Base-by-base conservation (phyloP, 1,140 invertebrate species). In the Armadillidium nasatum region DNA sequence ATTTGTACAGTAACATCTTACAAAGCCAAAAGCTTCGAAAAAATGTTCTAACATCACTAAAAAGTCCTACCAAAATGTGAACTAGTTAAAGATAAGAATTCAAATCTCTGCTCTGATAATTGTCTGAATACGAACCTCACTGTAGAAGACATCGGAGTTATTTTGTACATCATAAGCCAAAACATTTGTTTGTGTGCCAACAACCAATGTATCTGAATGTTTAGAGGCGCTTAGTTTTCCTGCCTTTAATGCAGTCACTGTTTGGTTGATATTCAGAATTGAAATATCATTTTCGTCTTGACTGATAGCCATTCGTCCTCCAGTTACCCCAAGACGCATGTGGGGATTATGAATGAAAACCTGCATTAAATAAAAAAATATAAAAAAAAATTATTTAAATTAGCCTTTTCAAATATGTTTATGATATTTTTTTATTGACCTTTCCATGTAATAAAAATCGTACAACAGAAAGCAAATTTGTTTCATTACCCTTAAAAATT, bases 91-190 rank as follows among this genome's bases (percentile, higher is more conserved):
- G 9, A 67, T 9, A 67, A 15, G 0, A 67, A 19, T 0, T 11
- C 0, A 33, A 33, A 33, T 3, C 13, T 10, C 66, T 15, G 13
- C 13, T 0, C 7, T 10, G 23, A 23, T 67, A 9, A 21, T 23
- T 67, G 1, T 33, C 2, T 0, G n/a, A 72, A 6, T 44, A 33
- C 44, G 50, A 45, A 77, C 84, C 83, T 97, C 94, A 87, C 93
- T 94, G 83, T 93, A 96, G 85, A 97, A 97, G 2, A 96, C 83
- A 86, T 97, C 95, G 19, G 89, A 89, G 85, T 97, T 97, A 78
- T 95, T 93, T 82, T 95, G 91, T 15, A 97, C 91, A 86, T 96
- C 92, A 85, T 96, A 97, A 0, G 91, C 94, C 75, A 96, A 86
- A n/a, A 97, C 85, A 84, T 94, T 94, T 0, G 91, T 93, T 19